These are phyloP conservation scores for Ormia ochracea DNA, from an alignment of 2,888 invertebrate genomes.

Conservation along the genomic window DNA sequence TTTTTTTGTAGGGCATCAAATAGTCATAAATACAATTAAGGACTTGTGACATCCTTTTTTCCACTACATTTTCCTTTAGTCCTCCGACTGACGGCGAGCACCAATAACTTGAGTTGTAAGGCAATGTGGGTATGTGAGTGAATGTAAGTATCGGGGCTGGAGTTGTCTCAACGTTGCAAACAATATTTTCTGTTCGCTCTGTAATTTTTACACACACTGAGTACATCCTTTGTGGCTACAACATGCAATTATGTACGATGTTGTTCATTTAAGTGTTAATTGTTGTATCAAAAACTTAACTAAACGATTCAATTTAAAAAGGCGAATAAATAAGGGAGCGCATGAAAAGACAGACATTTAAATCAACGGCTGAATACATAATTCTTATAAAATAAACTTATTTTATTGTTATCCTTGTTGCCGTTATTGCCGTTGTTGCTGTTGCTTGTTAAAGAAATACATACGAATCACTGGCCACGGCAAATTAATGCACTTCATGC, in stretches of 20 bases:
- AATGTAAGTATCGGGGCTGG: not conserved
- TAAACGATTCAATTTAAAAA: constrained; percentile 40
- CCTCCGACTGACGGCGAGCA: not conserved
- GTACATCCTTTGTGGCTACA: constrained; percentile 4
- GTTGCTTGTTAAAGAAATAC: constrained; percentile 13
- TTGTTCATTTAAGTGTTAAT: constrained; percentile 61
- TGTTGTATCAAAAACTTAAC: constrained; percentile 59
- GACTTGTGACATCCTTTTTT: no score
- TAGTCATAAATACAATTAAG: not conserved
- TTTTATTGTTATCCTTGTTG: constrained; percentile 4
- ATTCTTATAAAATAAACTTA: constrained; percentile 40
- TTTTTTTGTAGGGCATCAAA: constrained; percentile 8
- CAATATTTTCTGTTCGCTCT: constrained; percentile 27
- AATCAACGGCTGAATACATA: constrained; percentile 25
- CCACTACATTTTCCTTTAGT: not conserved
- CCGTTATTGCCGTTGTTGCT: no score
- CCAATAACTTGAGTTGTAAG: not conserved
- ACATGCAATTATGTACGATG: constrained; percentile 27
- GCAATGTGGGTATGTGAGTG: not conserved
- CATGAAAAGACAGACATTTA: not conserved
- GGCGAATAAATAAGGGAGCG: constrained; percentile 9
- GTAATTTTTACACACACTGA: not conserved
- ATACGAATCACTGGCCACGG: constrained; percentile 57
- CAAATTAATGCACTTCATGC: constrained; percentile 59
- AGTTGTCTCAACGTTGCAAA: not conserved